phyloP scores from a whole-genome alignment of 30 jellyfish, hydroid and myxozoan species.

The Aurelia aurita region DNA sequence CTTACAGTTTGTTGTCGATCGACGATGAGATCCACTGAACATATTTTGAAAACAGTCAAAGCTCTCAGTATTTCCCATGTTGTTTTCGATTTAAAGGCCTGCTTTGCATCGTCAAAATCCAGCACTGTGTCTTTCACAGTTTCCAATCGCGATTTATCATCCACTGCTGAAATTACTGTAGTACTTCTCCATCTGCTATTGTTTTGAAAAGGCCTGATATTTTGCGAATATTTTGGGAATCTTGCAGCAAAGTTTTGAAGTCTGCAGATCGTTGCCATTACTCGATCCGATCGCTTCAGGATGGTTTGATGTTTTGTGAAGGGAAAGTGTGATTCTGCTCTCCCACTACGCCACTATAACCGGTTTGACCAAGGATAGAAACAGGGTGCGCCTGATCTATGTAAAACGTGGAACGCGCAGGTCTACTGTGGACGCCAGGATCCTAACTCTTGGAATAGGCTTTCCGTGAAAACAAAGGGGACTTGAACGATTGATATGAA shows the following conservation, averaged over 20 bases:
- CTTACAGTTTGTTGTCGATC: conserved; percentile 76
- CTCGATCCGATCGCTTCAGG: neutral
- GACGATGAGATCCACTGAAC: conserved; percentile 80
- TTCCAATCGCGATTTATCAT: conserved; percentile 14
- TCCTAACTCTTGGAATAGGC: too few relatives aligned
- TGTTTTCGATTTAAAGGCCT: conserved; percentile 86
- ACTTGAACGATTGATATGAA: too few relatives aligned
- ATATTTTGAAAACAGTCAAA: conserved; percentile 73
- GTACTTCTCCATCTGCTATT: conserved; percentile 48
- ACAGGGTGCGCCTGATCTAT: too few relatives aligned
- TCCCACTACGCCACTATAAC: too few relatives aligned
- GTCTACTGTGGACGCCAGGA: too few relatives aligned
- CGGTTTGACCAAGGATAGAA: too few relatives aligned
- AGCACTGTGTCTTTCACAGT: conserved; percentile 16
- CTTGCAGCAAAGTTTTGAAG: neutral
- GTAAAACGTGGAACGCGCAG: too few relatives aligned
- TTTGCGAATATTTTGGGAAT: conserved; percentile 1
- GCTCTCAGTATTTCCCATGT: conserved; percentile 90
- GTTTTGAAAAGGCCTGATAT: conserved; percentile 9
- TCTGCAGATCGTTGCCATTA: conserved; percentile 22
- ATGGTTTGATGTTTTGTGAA: too few relatives aligned
- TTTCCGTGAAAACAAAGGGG: too few relatives aligned
- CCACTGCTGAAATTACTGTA: conserved; percentile 37
- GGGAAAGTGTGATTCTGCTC: too few relatives aligned
- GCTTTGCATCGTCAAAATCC: conserved; percentile 72